Percentiles rank a stretch among this genome's conserved stretches.
Evolutionary conservation across 2,888 invertebrate species (phyloP).

Genomic region (Cyrtodaria siliqua): DNA sequence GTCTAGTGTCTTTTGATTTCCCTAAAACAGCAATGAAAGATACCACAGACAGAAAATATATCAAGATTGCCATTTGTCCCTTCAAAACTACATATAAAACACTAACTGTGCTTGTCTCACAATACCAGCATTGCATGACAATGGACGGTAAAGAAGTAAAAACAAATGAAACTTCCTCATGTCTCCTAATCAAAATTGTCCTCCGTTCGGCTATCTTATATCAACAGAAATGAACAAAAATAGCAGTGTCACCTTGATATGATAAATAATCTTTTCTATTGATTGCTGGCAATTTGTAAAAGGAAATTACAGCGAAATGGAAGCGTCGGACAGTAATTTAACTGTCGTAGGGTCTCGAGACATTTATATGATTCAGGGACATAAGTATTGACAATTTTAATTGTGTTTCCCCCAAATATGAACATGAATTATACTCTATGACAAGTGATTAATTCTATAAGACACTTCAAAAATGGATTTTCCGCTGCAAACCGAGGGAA

Average conservation of each 20-base stretch:
- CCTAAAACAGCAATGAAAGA: too few species aligned
- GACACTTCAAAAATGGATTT: constrained; percentile 63
- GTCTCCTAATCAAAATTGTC: constrained; percentile 47
- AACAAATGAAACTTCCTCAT: constrained; percentile 59
- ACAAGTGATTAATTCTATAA: constrained; percentile 60
- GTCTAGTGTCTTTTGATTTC: too few species aligned
- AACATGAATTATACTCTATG: constrained; percentile 53
- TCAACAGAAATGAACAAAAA: constrained; percentile 55
- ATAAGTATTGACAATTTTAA: constrained; percentile 68
- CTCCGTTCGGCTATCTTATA: constrained; percentile 37
- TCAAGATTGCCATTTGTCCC: too few species aligned
- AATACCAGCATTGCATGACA: constrained; percentile 36
- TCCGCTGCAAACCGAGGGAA: constrained; percentile 30
- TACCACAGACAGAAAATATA: too few species aligned
- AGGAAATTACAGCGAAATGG: constrained; percentile 55
- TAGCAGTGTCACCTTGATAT: constrained; percentile 60
- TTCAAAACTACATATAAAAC: too few species aligned
- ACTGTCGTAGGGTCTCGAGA: constrained; percentile 52
- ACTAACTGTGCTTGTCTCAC: too few species aligned
- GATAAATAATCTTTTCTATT: constrained; percentile 60
- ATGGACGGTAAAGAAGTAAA: constrained; percentile 35
- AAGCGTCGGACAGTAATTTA: constrained; percentile 57
- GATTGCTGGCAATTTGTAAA: constrained; percentile 56
- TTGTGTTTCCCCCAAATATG: constrained; percentile 58
- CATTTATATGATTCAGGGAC: constrained; percentile 53